Evolutionary conservation across 2,797 vertebrate species (phyloP), one percentile per base, ranked within the genome.

Genomic region (Tangara arthus): DNA sequence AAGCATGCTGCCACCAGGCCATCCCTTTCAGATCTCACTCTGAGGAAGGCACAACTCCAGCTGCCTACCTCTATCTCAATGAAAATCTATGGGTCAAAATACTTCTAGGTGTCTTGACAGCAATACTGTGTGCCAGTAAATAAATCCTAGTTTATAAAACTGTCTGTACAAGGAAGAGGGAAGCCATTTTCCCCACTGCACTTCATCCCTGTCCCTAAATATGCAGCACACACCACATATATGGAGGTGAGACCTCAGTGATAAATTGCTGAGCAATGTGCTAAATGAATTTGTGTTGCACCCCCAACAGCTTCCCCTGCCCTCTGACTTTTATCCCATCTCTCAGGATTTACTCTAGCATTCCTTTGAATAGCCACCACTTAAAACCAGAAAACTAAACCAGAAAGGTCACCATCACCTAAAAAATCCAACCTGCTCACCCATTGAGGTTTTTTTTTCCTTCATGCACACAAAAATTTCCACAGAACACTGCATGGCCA

Each of bases 261-360:
- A 85, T 65, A 83, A 93, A 89, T 71, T n/a, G 82, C 76, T 86
- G 68, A 87, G 42, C 90, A 75, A 63, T 68, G 81, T 94, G 87
- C 72, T 89, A 93, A 91, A 95, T 69, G 11, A 80, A 87, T 89
- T 82, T 83, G 42, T 75, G 23, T 75, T 80, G 41, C 84, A 83
- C 15, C 23, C 61, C 72, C 46, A 92, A 73, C 53, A 78, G 69
- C 72, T 71, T 93, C 35, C 47, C 24, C 32, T 89, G 61, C 71
- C 84, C 79, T 95, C 81, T 92, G 96, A 84, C 86, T 92, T 79
- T 49, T 44, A 87, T 27, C 63, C 81, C 60, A 80, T 78, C 68
- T 94, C 87, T 90, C 87, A 92, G 57, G 72, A 91, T 95, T 94
- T 89, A 59, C 21, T 89, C 24, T 30, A 90, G 79, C 70, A 44